Percentiles rank a stretch among this genome's conserved stretches.
phyloP scores from a whole-genome alignment of 2,888 invertebrate species.

The Alentia gelatinosa region DNA sequence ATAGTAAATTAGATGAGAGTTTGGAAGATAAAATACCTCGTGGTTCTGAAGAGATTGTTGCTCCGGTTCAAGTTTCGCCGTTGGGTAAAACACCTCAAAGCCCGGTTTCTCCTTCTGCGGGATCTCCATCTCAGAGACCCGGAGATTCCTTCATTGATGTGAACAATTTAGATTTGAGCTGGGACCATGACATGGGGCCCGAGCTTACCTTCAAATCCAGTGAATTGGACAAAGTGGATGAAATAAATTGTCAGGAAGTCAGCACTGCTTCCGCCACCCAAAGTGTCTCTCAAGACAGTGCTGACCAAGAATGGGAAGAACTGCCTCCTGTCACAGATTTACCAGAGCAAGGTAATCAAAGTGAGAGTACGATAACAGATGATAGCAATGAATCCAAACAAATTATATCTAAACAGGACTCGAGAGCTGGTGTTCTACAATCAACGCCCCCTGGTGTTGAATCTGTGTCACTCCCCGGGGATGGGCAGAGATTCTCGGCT shows the following conservation, averaged over 20 bases:
- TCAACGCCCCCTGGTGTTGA: neutral
- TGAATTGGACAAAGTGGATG: neutral
- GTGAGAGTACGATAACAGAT: too few species aligned
- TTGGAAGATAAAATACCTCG: too few species aligned
- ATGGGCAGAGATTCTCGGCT: neutral
- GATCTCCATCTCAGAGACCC: neutral
- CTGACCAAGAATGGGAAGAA: too few species aligned
- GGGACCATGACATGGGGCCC: conserved; percentile 30
- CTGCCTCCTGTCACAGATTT: too few species aligned
- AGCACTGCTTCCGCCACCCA: too few species aligned
- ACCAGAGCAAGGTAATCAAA: too few species aligned
- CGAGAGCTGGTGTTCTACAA: neutral
- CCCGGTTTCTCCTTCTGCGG: neutral
- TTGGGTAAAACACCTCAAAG: neutral
- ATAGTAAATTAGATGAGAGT: too few species aligned
- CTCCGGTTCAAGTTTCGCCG: neutral
- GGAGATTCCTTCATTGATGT: neutral
- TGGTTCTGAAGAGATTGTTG: neutral
- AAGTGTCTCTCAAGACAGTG: too few species aligned
- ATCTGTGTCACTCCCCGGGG: neutral
- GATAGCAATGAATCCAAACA: neutral
- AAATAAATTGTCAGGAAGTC: neutral
- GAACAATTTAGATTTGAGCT: neutral
- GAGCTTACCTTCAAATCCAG: neutral
- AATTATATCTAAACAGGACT: neutral